Evolutionary conservation across 2,888 invertebrate species (phyloP), one percentile per base, ranked within the genome.

Genomic region (Cataglyphis rosenhaueri): DNA sequence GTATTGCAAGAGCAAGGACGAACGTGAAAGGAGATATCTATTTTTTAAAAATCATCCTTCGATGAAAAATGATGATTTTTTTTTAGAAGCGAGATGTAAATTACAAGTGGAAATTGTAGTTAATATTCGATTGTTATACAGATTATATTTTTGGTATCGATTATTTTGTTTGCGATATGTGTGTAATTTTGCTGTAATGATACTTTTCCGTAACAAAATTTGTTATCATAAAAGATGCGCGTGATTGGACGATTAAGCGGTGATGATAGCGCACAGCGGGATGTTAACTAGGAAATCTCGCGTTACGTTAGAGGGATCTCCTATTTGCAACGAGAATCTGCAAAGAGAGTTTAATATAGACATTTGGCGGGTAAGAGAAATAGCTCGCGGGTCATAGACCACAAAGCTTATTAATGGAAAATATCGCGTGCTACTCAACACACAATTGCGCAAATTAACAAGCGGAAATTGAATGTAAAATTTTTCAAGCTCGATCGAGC

Each of bases 381-480:
- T 29, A 12, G 48, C 18, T 8, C 25, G 5, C 15, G 10, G 38
- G 5, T 52, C 21, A 25, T 18, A 52, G 21, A 29, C 73, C 68
- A 76, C 38, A 38, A 71, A 44, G 70, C 21, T 59, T 59, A 25
- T 59, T 59, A 71, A 57, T 44, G 21, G 38, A 68, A 41, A 55
- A 44, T 71, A 78, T 78, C 32, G 73, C 70, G 44, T 78, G 78
- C 41, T 9, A 21, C 38, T 57, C 41, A 59, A 59, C 41, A 21
- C 44, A 18, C 44, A 41, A 32, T 41, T 41, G 41, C 44, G 6
- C 29, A 70, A 59, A 78, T 71, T 71, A 18, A 32, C 29, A 32
- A 15, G 12, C 25, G 25, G 35, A 38, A 35, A 55, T 64, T 18
- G 55, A 15, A 35, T 70, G 18, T 21, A 10, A 12, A 35, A 21